Evolutionary conservation across 64 coral and sea anemone species (phyloP).

Genomic region (Catalaphyllia jardinei): DNA sequence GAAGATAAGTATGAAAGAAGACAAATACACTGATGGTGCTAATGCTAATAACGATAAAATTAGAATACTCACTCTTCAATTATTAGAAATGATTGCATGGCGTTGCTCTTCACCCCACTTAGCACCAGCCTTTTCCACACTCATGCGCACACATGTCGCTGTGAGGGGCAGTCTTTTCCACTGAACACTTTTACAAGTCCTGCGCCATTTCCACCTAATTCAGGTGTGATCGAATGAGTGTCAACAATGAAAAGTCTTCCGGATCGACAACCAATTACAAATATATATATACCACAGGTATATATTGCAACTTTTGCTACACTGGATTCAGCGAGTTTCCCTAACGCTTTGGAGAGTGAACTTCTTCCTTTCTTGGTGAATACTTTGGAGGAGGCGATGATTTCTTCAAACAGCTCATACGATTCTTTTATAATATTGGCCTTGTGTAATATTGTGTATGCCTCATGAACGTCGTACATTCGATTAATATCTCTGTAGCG

Average conservation of each 20-base stretch:
- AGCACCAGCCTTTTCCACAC: conserved; percentile 52
- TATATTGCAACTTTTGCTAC: conserved; percentile 44
- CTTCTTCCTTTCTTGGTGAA: conserved; percentile 34
- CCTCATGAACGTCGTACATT: conserved; percentile 56
- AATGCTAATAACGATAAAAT: neutral
- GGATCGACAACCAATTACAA: conserved; percentile 48
- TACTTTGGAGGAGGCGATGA: conserved; percentile 5
- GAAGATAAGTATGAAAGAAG: too few relatives aligned
- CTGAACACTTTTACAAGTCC: conserved; percentile 64
- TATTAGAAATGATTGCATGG: conserved; percentile 54
- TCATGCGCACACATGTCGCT: too few relatives aligned
- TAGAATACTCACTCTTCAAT: conserved; percentile 3
- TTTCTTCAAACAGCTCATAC: conserved; percentile 39
- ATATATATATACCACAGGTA: conserved; percentile 62
- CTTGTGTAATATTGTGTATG: conserved; percentile 44
- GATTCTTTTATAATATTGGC: conserved; percentile 1
- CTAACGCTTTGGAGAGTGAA: conserved; percentile 6
- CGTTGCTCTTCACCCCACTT: conserved; percentile 30
- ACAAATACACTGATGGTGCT: too few relatives aligned
- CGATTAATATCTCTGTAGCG: conserved; percentile 12
- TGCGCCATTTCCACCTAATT: conserved; percentile 46
- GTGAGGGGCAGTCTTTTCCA: neutral
- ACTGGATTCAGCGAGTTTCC: neutral
- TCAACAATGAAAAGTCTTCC: conserved; percentile 51
- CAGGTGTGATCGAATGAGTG: conserved; percentile 28